Percentiles rank a stretch among this genome's conserved stretches.
phyloP scores from a whole-genome alignment of 1,140 invertebrate genomes.

The Calliopsis andreniformis region DNA sequence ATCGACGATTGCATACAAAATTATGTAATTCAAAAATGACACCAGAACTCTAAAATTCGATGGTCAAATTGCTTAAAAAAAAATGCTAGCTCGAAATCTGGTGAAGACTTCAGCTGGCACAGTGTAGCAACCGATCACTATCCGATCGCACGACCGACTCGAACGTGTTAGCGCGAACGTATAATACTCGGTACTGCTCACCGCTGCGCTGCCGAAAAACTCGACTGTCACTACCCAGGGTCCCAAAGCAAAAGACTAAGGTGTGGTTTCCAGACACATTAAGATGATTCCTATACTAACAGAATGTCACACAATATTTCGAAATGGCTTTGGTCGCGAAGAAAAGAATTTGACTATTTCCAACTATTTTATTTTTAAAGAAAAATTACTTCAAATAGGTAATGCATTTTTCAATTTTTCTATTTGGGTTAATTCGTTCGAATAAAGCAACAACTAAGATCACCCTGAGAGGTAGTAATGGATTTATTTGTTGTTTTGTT shows the following conservation, averaged over 20 bases:
- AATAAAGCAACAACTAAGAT: too few relatives aligned
- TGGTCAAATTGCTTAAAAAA: not conserved
- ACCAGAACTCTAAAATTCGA: not conserved
- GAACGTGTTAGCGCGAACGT: constrained; percentile 64
- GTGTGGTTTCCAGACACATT: constrained; percentile 44
- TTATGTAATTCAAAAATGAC: not conserved
- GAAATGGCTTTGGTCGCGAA: too few relatives aligned
- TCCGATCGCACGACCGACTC: constrained; percentile 50
- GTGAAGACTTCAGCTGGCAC: not conserved
- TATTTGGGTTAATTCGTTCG: too few relatives aligned
- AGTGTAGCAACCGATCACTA: constrained; percentile 3
- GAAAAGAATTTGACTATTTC: too few relatives aligned
- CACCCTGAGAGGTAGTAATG: too few relatives aligned
- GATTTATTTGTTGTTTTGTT: too few relatives aligned
- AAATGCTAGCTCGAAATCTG: constrained; percentile 17
- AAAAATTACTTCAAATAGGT: too few relatives aligned
- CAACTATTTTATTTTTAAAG: too few relatives aligned
- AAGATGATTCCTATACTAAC: not conserved
- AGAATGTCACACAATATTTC: not conserved
- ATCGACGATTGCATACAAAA: too few relatives aligned
- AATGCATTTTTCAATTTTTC: too few relatives aligned
- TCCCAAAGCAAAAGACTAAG: constrained; percentile 34
- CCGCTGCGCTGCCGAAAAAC: constrained; percentile 54
- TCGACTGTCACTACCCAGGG: constrained; percentile 41
- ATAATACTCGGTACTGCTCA: constrained; percentile 40